Base-by-base conservation (phyloP, 1,140 invertebrate species). In the Pristionchus pacificus region DNA sequence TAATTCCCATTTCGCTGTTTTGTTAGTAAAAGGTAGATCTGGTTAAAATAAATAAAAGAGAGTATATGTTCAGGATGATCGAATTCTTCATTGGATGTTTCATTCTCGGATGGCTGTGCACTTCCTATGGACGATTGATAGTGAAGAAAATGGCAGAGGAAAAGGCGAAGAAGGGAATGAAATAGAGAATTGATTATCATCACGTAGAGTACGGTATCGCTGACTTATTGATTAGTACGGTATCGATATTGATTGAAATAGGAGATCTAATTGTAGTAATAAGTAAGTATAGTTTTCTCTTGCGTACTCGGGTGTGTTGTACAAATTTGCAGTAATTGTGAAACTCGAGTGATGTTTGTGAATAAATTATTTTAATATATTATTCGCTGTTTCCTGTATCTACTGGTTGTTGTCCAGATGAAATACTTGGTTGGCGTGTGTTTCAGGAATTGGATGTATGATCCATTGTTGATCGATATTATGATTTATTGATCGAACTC, bases 41-140 rank as follows among this genome's bases (percentile, higher is more conserved):
- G 15, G 38, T 33, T 10, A 29, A 60, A 38, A 60, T 61, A 10
- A 57, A 3, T 6, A 14, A 14, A 14, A 49, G 25, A 3, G 15
- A 24, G 19, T 15, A 27, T 38, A 59, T 28, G 65, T 72, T 3
- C 70, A 72, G 70, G 57, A 30, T 72, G 0, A 30, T 72, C 19
- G 64, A 72, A 55, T 31, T 72, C 6, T 19, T 72, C 13, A 65
- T 72, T 55, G 70, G 70, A 24, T 32, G 60, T 15, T 30, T 61
- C 14, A 72, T 72, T 55, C 28, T 72, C 38, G 70, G 63, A 3
- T 72, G 58, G 60, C 64, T 72, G 1, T 63, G 62, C 15, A 72
- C 70, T 3, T 59, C 61, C 31, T 72, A 72, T 25, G 70, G 70
- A 1, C 62, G 70, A 30, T 58, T 72, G 15, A 57, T 72, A 13